These are phyloP conservation scores for Lasius platythorax DNA, from an alignment of 2,888 invertebrate species.

Conservation along the genomic window DNA sequence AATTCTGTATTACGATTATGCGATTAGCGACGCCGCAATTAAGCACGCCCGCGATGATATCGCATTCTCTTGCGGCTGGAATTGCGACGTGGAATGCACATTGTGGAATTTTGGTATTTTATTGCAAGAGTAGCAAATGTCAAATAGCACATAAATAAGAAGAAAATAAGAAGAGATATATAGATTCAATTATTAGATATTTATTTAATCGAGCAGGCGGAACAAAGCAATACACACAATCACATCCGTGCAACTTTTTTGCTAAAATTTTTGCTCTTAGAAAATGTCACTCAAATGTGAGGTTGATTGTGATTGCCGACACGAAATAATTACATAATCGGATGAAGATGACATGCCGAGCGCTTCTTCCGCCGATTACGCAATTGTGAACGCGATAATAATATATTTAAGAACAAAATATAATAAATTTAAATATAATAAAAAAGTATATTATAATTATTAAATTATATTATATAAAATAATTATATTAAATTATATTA, in stretches of 20 bases:
- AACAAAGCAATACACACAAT: not conserved
- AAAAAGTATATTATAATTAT: not conserved
- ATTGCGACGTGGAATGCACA: not conserved
- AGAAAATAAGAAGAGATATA: not conserved
- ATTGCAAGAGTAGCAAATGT: constrained; percentile 3
- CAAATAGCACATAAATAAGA: not conserved
- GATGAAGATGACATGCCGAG: not conserved
- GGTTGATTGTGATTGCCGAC: not conserved
- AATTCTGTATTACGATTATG: constrained; percentile 22
- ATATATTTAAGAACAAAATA: not conserved
- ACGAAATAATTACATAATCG: not conserved
- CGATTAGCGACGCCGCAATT: constrained; percentile 13
- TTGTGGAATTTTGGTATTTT: not conserved
- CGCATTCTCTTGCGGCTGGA: not conserved
- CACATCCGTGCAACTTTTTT: constrained; percentile 4
- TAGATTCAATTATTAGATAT: not conserved
- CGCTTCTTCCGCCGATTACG: not conserved
- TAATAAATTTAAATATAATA: not conserved
- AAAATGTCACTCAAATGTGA: not conserved
- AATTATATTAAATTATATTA: too few relatives aligned
- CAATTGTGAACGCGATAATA: not conserved
- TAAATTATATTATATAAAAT: too few relatives aligned
- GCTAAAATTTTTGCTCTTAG: not conserved
- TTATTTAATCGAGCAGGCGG: constrained; percentile 16
- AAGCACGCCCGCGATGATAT: constrained; percentile 3